phyloP scores from a whole-genome alignment of 2,797 vertebrate species.

The Hippocampus kuda region DNA sequence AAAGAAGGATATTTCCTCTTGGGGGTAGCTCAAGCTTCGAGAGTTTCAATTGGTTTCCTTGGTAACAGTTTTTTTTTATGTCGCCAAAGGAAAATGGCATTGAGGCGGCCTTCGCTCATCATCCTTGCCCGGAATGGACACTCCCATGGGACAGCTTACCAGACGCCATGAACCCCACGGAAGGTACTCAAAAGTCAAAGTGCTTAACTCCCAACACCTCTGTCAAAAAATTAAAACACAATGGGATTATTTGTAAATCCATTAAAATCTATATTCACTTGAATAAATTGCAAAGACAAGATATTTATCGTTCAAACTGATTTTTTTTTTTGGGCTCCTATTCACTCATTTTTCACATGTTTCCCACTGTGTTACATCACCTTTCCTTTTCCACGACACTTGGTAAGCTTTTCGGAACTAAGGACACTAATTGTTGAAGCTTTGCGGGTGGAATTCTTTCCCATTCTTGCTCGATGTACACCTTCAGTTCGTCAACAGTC shows the following conservation, averaged over 20 bases:
- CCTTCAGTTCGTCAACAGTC: too few species aligned
- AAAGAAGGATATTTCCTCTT: conserved; percentile 5
- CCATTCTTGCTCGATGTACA: too few species aligned
- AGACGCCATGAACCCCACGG: conserved; percentile 79
- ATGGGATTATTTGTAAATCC: too few species aligned
- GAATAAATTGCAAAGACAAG: too few species aligned
- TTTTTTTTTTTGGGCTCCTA: too few species aligned
- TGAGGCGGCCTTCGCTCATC: conserved; percentile 75
- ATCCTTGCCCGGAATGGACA: conserved; percentile 79
- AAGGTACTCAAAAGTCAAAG: conserved; percentile 68
- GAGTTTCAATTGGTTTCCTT: conserved; percentile 39
- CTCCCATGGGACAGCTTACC: conserved; percentile 84
- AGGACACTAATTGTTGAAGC: too few species aligned
- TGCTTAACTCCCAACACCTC: conserved; percentile 4
- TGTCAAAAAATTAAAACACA: background rate
- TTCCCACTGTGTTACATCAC: too few species aligned
- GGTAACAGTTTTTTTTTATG: conserved; percentile 34
- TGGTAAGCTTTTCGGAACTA: too few species aligned
- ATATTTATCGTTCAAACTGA: too few species aligned
- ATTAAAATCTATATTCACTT: background rate
- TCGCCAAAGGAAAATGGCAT: conserved; percentile 76
- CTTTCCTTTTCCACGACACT: too few species aligned
- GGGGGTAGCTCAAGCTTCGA: conserved; percentile 20
- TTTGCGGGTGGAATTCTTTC: too few species aligned
- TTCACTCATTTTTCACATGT: too few species aligned